These are phyloP conservation scores for Rapana venosa DNA, from an alignment of 2,888 invertebrate species.

Conservation along the genomic window DNA sequence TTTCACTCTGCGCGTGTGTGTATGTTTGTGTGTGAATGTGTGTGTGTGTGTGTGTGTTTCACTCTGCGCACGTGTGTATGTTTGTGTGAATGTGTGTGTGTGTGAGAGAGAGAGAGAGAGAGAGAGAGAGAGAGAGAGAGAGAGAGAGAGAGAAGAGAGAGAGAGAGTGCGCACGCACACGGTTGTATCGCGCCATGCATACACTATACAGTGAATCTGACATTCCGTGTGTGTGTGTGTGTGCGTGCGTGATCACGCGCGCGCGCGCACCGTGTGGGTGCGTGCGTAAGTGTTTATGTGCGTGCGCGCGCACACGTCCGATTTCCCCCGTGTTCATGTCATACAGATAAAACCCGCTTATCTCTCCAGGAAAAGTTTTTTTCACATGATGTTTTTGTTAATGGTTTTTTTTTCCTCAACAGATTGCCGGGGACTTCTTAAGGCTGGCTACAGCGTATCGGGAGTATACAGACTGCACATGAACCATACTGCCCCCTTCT, in stretches of 20 bases:
- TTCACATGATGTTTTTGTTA: neutral
- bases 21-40: neutral
- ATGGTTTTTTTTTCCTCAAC: neutral
- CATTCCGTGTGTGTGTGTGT: slow-evolving; percentile 7
- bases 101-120: neutral
- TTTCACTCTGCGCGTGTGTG: neutral
- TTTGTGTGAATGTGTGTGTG: neutral
- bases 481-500: neutral
- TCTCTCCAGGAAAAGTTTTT: neutral
- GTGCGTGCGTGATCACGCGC: neutral
- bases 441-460: slow-evolving; percentile 8
- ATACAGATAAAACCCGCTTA: neutral
- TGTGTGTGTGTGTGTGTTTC: neutral
- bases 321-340: neutral
- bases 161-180: too few relatives aligned
- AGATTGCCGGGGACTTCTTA: neutral
- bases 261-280: neutral
- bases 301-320: too few relatives aligned
- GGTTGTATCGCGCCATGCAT: too few relatives aligned
- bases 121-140: slow-evolving; percentile 12
- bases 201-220: too few relatives aligned
- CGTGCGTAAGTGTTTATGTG: neutral
- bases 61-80: neutral
- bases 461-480: neutral
- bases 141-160: neutral